A percentile compares a stretch with the other conserved stretches of the same genome.
Evolutionary conservation across 2,797 vertebrate species (phyloP).

Genomic region (Arctocebus calabarensis): DNA sequence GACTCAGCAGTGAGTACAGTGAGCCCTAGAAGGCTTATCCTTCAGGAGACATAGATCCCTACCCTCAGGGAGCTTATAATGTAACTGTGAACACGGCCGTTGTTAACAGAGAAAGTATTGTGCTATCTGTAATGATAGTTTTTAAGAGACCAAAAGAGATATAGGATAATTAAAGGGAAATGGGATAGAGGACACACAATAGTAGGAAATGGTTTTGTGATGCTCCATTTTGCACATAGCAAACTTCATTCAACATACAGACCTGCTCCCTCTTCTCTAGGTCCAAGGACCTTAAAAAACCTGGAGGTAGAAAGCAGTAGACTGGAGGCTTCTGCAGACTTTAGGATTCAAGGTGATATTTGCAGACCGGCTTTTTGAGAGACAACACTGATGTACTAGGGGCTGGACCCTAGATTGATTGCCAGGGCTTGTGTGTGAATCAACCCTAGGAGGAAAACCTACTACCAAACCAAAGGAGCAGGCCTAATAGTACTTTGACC

Average conservation of each 20-base stretch:
- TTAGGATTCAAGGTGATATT: conserved; percentile 74
- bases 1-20: neutral
- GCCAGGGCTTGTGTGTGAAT: conserved; percentile 63
- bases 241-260: conserved; percentile 73
- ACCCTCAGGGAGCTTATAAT: conserved; percentile 11
- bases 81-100: neutral
- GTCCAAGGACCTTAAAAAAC: conserved; percentile 77
- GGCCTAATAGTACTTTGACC: conserved; percentile 48
- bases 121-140: conserved; percentile 26
- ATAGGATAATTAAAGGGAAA: neutral
- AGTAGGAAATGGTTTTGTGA: conserved; percentile 67
- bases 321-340: conserved; percentile 77
- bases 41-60: neutral
- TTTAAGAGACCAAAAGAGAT: neutral
- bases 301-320: conserved; percentile 79
- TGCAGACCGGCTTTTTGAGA: conserved; percentile 67
- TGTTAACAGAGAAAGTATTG: neutral
- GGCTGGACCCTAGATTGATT: conserved; percentile 52
- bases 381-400: conserved; percentile 67
- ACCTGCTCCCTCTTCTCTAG: conserved; percentile 78
- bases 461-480: conserved; percentile 62
- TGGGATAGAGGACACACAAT: neutral
- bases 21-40: neutral
- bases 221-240: conserved; percentile 54
- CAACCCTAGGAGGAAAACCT: conserved; percentile 57